These are phyloP conservation scores for Axea sp. DNA, from an alignment of 2,888 invertebrate species.

Conservation along the genomic window DNA sequence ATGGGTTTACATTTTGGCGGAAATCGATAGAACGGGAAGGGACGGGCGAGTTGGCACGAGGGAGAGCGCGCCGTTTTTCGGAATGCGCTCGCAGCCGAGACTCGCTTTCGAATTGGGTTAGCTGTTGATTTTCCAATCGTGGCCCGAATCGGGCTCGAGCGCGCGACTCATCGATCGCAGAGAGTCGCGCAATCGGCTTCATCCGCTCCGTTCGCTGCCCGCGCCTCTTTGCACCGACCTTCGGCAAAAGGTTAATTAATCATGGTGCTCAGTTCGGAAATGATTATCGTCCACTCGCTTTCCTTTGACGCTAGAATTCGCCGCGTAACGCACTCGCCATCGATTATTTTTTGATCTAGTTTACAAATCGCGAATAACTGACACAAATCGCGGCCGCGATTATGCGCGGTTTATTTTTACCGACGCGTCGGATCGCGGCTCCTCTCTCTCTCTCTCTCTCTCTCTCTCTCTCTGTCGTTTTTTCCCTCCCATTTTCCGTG, in stretches of 20 bases:
- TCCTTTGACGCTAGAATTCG: conserved; percentile 1
- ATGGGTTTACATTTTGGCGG: conserved; percentile 29
- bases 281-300: background rate
- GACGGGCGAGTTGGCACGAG: conserved; percentile 32
- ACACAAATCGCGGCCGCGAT: conserved; percentile 2
- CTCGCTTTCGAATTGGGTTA: conserved; percentile 13
- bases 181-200: no score
- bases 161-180: no score
- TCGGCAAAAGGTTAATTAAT: conserved; percentile 9
- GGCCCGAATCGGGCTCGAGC: conserved; percentile 13
- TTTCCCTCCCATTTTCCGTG: no score
- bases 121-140: conserved; percentile 17
- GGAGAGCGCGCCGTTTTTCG: conserved; percentile 20
- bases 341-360: conserved; percentile 26
- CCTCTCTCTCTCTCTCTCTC: no score
- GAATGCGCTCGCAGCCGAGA: conserved; percentile 8
- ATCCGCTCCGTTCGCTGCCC: no score
- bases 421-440: no score
- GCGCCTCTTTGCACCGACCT: conserved; percentile 11
- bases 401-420: no score
- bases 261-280: background rate
- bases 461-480: no score
- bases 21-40: conserved; percentile 35
- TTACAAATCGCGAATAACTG: conserved; percentile 23
- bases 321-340: conserved; percentile 5